Evolutionary conservation across 2,113 vertebrate species (phyloP).

Genomic region (Spilogale gracilis): DNA sequence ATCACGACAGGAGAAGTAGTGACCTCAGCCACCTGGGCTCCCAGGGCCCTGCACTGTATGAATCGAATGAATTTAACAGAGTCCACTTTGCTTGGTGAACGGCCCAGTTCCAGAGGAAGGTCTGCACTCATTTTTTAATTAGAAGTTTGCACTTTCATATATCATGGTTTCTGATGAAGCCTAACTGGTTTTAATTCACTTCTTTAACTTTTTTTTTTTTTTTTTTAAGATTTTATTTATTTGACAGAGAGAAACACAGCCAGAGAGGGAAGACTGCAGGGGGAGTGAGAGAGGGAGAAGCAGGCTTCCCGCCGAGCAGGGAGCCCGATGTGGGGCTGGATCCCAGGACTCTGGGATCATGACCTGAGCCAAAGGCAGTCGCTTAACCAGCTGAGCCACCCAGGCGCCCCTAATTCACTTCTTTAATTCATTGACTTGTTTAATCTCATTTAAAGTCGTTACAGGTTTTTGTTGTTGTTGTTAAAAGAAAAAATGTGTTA

Average conservation of each 20-base stretch:
- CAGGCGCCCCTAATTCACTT: neutral
- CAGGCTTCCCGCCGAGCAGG: no score
- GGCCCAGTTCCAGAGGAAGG: neutral
- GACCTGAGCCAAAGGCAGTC: no score
- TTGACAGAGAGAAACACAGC: no score
- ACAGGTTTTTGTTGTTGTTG: neutral
- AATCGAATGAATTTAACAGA: neutral
- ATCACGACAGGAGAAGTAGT: neutral
- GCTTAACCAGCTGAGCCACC: no score
- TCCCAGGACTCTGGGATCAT: no score
- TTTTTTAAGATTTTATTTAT: no score
- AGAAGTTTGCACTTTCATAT: neutral
- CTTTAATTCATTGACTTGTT: neutral
- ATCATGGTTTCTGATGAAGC: neutral
- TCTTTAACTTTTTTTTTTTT: no score
- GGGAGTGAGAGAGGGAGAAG: no score
- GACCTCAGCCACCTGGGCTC: neutral
- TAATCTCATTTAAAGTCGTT: neutral
- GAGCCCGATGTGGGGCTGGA: no score
- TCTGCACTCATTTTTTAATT: neutral
- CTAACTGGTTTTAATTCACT: neutral
- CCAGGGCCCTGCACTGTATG: neutral
- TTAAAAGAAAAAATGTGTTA: neutral
- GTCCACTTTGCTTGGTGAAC: neutral
- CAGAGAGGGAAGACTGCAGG: no score